Percentiles rank a stretch among this genome's conserved stretches.
Conservation (phyloP, 1,140 invertebrate genomes). For the Cydia pomonella region DNA sequence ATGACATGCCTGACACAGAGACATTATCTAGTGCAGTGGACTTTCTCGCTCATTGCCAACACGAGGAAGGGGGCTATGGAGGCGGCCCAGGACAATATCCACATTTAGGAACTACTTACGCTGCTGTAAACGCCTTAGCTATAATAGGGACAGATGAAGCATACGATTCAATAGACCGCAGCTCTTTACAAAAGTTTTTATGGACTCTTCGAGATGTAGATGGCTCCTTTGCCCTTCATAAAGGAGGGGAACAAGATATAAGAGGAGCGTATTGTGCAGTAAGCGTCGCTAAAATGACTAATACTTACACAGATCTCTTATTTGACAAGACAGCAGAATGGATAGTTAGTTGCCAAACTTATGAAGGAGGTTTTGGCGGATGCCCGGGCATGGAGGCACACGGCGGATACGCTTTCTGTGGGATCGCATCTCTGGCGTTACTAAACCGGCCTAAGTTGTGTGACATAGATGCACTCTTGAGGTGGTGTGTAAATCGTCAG, state of each 20-base stretch:
- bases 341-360: slow-evolving; percentile 97
- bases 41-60: slow-evolving; percentile 90
- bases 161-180: slow-evolving; percentile 93
- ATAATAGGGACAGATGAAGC: slow-evolving; percentile 94
- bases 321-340: slow-evolving; percentile 94
- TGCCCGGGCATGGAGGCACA: slow-evolving; percentile 98
- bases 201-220: slow-evolving; percentile 88
- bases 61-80: slow-evolving; percentile 93
- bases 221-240: slow-evolving; percentile 95
- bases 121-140: slow-evolving; percentile 95
- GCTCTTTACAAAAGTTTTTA: slow-evolving; percentile 88
- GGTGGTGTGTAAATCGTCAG: slow-evolving; percentile 94
- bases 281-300: slow-evolving; percentile 93
- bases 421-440: slow-evolving; percentile 92
- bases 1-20: slow-evolving; percentile 85
- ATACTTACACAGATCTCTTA: slow-evolving; percentile 86
- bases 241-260: slow-evolving; percentile 97
- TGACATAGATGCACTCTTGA: slow-evolving; percentile 89
- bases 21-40: slow-evolving; percentile 85
- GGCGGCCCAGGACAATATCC: slow-evolving; percentile 95
- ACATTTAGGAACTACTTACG: slow-evolving; percentile 98
- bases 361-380: slow-evolving; percentile 98
- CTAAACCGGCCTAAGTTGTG: slow-evolving; percentile 90
- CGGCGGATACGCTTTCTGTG: slow-evolving; percentile 99
- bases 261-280: slow-evolving; percentile 97